phyloP scores from a whole-genome alignment of 2,113 vertebrate genomes.

The Spermophilus dauricus region DNA sequence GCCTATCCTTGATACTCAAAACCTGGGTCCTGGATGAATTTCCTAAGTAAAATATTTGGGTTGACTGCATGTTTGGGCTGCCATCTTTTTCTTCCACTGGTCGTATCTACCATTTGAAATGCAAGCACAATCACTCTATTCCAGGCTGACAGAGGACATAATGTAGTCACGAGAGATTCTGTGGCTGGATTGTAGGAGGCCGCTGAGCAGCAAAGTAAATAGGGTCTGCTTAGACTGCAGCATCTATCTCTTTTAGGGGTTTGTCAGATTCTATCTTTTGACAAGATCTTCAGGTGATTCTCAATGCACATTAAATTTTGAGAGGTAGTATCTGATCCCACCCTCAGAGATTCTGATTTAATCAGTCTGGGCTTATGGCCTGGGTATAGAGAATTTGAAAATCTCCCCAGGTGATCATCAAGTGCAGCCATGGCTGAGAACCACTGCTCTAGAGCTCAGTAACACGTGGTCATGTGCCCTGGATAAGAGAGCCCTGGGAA shows the following conservation, averaged over 20 bases:
- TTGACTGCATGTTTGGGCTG: background rate
- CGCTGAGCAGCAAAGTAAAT: background rate
- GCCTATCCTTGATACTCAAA: background rate
- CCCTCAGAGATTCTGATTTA: background rate
- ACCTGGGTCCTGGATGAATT: background rate
- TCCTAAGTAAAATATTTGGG: background rate
- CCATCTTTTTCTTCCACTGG: background rate
- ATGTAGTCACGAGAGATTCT: background rate
- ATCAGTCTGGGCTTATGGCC: background rate
- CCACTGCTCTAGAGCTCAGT: fast-evolving
- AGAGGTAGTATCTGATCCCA: background rate
- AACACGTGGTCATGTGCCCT: background rate
- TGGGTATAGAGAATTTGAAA: background rate
- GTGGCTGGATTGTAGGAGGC: background rate
- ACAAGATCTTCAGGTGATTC: background rate
- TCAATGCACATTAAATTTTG: background rate
- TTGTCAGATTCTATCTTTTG: background rate
- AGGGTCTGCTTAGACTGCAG: background rate
- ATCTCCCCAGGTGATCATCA: background rate
- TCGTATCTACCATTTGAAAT: background rate
- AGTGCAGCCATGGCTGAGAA: background rate
- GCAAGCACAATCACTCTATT: background rate
- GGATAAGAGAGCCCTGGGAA: background rate
- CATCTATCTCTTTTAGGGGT: background rate
- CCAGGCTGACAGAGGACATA: background rate